These are phyloP conservation scores for Peromyscus melanophrys DNA, from an alignment of 2,797 vertebrate genomes.

Conservation along the genomic window DNA sequence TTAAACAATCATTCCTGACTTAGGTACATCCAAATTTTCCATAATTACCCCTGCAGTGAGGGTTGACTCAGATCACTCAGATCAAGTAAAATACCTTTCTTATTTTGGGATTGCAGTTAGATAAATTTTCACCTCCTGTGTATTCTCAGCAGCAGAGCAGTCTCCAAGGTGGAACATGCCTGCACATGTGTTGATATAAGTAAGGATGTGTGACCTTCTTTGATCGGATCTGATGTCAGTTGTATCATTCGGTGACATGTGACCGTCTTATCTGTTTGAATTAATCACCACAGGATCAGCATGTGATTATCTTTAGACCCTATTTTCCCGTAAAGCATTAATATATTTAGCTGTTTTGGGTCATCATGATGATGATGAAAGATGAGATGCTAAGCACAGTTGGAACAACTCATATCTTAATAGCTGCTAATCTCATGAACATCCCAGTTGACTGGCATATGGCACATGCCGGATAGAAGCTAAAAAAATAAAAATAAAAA, in stretches of 20 bases:
- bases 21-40: background rate
- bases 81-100: background rate
- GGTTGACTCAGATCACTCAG: background rate
- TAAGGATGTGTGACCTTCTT: conserved; percentile 39
- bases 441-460: conserved; percentile 65
- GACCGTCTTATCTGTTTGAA: conserved; percentile 83
- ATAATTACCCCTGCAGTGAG: background rate
- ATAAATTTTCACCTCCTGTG: background rate
- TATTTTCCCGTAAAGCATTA: conserved; percentile 84
- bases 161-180: background rate
- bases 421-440: conserved; percentile 63
- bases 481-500: background rate
- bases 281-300: conserved; percentile 85
- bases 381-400: conserved; percentile 63
- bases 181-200: background rate
- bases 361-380: conserved; percentile 51
- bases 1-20: conserved; percentile 47
- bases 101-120: background rate
- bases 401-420: conserved; percentile 64
- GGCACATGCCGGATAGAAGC: conserved; percentile 39
- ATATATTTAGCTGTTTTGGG: conserved; percentile 81
- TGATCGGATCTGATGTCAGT: conserved; percentile 78
- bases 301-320: conserved; percentile 87
- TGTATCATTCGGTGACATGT: conserved; percentile 83
- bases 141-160: background rate